Conservation (phyloP, 2,888 invertebrate species). For the Ectemnius cavifrons region DNA sequence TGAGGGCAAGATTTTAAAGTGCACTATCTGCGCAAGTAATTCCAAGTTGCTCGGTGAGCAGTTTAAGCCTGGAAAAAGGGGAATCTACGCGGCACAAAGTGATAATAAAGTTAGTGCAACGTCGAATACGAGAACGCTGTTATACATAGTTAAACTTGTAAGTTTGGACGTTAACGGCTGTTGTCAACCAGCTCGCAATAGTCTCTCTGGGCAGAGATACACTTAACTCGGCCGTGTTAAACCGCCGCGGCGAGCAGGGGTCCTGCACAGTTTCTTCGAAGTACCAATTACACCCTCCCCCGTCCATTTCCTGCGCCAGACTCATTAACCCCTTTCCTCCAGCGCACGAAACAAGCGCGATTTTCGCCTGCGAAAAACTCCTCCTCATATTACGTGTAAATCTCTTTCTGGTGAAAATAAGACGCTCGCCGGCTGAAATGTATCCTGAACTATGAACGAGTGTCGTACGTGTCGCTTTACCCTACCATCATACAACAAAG, state of each 20-base stretch:
- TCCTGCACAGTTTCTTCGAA: background rate
- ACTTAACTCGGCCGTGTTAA: background rate
- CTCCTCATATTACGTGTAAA: too few species aligned
- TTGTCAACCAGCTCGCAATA: background rate
- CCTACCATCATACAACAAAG: too few species aligned
- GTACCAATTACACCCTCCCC: constrained; percentile 3
- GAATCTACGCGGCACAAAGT: background rate
- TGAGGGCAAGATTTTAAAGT: too few species aligned
- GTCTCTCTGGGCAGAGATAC: constrained; percentile 4
- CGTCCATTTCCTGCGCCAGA: background rate
- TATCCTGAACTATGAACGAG: too few species aligned
- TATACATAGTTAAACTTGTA: background rate
- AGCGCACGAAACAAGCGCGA: too few species aligned
- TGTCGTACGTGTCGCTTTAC: too few species aligned
- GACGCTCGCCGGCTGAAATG: too few species aligned
- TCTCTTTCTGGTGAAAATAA: too few species aligned
- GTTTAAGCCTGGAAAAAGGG: background rate
- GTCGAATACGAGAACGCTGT: background rate
- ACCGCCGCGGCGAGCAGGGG: background rate
- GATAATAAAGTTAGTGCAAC: background rate
- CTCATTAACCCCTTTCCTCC: too few species aligned
- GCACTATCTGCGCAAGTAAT: too few species aligned
- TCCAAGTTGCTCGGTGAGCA: too few species aligned
- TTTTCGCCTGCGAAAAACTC: too few species aligned
- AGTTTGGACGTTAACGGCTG: constrained; percentile 5